Conservation (phyloP, 2,888 invertebrate genomes). For the Prosopocoilus inquinatus region DNA sequence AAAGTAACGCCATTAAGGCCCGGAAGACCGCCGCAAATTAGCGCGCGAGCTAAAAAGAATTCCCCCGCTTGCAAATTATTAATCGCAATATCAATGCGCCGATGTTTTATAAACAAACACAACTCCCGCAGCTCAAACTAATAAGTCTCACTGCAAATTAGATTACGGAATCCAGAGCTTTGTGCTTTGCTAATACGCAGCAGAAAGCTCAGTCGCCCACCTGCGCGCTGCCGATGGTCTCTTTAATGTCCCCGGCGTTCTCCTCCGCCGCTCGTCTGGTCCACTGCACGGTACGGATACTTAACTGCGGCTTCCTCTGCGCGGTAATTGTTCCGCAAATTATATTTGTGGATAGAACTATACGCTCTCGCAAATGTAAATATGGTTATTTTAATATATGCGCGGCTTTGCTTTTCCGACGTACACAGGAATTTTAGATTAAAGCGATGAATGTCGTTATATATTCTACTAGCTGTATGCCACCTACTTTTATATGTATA, state of each 20-base stretch:
- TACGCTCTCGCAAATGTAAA: constrained; percentile 44
- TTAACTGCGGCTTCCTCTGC: constrained; percentile 49
- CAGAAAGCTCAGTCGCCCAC: constrained; percentile 46
- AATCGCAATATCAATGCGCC: constrained; percentile 44
- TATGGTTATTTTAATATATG: constrained; percentile 46
- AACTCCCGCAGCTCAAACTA: constrained; percentile 44
- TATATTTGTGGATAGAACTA: constrained; percentile 50
- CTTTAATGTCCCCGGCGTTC: constrained; percentile 33
- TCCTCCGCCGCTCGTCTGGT: constrained; percentile 31
- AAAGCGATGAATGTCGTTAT: constrained; percentile 6
- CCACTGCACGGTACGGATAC: constrained; percentile 42
- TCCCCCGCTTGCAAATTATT: constrained; percentile 23
- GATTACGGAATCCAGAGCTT: constrained; percentile 50
- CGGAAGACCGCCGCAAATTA: constrained; percentile 1
- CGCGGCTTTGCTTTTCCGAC: constrained; percentile 25
- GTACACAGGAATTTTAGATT: constrained; percentile 18
- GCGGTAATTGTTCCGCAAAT: constrained; percentile 51
- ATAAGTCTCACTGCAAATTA: constrained; percentile 53
- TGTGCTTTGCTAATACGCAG: constrained; percentile 49
- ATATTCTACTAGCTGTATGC: not conserved
- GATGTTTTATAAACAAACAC: constrained; percentile 45
- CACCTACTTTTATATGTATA: too few species aligned
- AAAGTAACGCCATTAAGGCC: not conserved
- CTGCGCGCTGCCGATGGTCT: constrained; percentile 21
- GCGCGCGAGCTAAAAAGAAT: not conserved